phyloP scores from a whole-genome alignment of 2,113 vertebrate genomes.

The Pontoporia blainvillei region DNA sequence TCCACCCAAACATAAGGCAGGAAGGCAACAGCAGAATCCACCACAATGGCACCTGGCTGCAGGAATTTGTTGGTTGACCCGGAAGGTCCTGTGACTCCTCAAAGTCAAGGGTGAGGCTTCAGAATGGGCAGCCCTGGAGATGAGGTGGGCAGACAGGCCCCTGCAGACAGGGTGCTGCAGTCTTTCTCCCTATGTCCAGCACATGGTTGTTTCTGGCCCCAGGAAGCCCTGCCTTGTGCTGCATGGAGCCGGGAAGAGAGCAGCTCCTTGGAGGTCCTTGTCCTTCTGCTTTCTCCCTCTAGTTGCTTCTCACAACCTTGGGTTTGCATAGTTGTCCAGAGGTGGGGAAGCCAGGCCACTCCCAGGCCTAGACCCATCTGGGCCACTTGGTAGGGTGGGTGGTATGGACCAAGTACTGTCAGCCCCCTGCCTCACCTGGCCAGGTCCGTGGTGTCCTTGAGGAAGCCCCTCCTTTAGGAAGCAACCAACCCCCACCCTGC shows the following conservation, averaged over 20 bases:
- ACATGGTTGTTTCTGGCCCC: neutral
- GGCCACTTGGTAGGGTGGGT: neutral
- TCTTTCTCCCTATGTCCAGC: neutral
- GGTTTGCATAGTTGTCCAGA: neutral
- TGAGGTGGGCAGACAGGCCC: neutral
- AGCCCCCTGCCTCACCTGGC: neutral
- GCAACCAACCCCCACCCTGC: neutral
- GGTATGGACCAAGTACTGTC: too few relatives aligned
- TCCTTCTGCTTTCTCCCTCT: neutral
- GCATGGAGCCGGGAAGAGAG: neutral
- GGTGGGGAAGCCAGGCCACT: neutral
- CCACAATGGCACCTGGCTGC: neutral
- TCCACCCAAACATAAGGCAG: neutral
- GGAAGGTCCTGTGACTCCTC: neutral
- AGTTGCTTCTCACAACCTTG: neutral
- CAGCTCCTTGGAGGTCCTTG: neutral
- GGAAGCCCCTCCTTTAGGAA: neutral
- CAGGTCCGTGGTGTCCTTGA: neutral
- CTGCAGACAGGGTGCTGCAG: neutral
- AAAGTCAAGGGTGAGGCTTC: neutral
- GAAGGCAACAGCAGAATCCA: neutral
- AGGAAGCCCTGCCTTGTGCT: neutral
- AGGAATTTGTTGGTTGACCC: neutral
- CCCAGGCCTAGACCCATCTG: neutral
- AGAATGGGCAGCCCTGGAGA: neutral